Evolutionary conservation across 1,140 invertebrate genomes (phyloP).

Genomic region (Ceratosolen fusciceps): DNA sequence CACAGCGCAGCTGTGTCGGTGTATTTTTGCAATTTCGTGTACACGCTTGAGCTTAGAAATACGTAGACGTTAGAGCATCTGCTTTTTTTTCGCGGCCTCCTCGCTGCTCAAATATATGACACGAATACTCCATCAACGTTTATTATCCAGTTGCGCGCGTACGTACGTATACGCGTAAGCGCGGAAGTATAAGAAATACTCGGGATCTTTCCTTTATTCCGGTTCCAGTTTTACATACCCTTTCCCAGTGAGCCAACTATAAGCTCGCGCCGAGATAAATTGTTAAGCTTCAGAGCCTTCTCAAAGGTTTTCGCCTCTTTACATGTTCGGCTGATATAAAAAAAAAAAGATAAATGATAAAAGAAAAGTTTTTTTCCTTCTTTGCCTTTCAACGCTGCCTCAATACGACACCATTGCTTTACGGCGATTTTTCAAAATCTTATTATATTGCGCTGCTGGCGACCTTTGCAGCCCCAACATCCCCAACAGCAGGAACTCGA

Average conservation of each 20-base stretch:
- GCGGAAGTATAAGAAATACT: neutral
- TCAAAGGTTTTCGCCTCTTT: neutral
- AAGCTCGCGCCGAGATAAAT: neutral
- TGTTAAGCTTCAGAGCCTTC: neutral
- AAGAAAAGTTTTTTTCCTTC: too few relatives aligned
- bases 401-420: too few relatives aligned
- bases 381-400: constrained; percentile 25
- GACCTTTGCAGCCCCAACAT: neutral
- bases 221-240: too few relatives aligned
- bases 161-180: too few relatives aligned
- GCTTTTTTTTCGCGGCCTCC: neutral
- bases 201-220: neutral
- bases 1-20: neutral
- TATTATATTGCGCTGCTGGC: neutral
- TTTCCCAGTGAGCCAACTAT: neutral
- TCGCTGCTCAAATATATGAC: constrained; percentile 7
- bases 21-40: too few relatives aligned
- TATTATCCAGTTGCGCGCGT: constrained; percentile 10
- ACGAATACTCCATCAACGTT: constrained; percentile 7
- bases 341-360: too few relatives aligned
- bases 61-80: neutral
- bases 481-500: neutral
- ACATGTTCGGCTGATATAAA: neutral
- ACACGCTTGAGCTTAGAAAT: constrained; percentile 17
- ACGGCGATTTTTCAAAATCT: constrained; percentile 11